Base-by-base conservation (phyloP, 2,888 invertebrate genomes). In the Therioaphis trifolii region DNA sequence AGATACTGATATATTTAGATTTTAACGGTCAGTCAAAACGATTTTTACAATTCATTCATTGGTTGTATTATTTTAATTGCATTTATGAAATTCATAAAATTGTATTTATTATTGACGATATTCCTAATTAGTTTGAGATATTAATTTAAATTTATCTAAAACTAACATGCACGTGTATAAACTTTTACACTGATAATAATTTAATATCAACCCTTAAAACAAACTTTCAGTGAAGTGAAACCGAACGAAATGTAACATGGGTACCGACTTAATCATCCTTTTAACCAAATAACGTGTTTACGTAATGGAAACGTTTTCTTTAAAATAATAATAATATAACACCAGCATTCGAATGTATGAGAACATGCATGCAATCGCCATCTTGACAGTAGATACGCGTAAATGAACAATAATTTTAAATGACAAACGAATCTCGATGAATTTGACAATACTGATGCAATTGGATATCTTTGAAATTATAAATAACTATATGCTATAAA, bases 251-350 rank as follows among this genome's bases (percentile, higher is more conserved):
- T 40, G 58, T 75, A 27, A 43, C 18, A 52, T 72, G 29, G n/a
- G 52, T 29, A 27, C 43, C 11, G 27, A 71, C 69, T 58, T 75
- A 75, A 58, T 58, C 40, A 58, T 24, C 58, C 18, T 75, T 18
- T 58, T 24, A 35, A 58, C 58, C 58, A 27, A 75, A 75, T 75
- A 75, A 58, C 18, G 58, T 75, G 58, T 58, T 74, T 58, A 58
- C 24, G 40, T 58, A 58, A 75, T 58, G 21, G 24, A 24, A 18
- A 40, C 24, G 24, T 58, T 15, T 58, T 43, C 18, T 49, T 2
- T 52, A n/a, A 52, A n/a, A 1, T 15, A 52, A 43, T 52, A 9
- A 35, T 15, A 24, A 75, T 24, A 12, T 58, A 58, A 75, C n/a
- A n/a, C n/a, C n/a, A n/a, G n/a, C n/a, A n/a, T 75, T 58, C 43